Conservation (phyloP, 2,888 invertebrate genomes). For the Melieria crassipennis region DNA sequence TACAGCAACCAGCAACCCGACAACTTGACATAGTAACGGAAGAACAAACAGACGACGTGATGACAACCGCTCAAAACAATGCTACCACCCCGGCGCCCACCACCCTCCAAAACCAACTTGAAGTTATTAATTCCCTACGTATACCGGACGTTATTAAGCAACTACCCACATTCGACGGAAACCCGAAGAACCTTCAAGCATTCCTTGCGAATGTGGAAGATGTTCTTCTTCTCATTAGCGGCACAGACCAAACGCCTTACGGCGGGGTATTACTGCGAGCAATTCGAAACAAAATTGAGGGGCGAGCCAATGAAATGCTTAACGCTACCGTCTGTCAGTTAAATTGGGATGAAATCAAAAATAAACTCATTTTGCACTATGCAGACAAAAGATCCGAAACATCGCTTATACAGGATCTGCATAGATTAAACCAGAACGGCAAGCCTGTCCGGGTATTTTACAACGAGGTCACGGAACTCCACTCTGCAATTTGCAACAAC, state of each 20-base stretch:
- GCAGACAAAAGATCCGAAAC: conserved; percentile 34
- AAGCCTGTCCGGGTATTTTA: conserved; percentile 42
- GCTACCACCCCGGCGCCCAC: too few species aligned
- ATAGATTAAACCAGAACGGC: conserved; percentile 25
- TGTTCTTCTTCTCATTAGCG: conserved; percentile 24
- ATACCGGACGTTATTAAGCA: conserved; percentile 12
- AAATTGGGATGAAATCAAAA: not conserved
- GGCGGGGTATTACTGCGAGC: conserved; percentile 33
- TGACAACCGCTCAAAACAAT: too few species aligned
- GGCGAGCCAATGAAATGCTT: not conserved
- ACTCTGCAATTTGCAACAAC: conserved; percentile 42
- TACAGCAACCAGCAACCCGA: too few species aligned
- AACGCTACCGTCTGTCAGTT: not conserved
- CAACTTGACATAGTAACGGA: too few species aligned
- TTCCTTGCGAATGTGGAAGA: conserved; percentile 7
- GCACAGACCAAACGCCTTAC: not conserved
- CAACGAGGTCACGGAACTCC: conserved; percentile 43
- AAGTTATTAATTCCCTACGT: conserved; percentile 3
- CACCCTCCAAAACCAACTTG: not conserved
- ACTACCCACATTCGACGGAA: conserved; percentile 11
- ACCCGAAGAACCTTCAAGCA: not conserved
- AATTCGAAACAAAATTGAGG: conserved; percentile 36
- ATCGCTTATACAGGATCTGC: conserved; percentile 3
- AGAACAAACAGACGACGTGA: too few species aligned
- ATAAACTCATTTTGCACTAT: not conserved